Evolutionary conservation across 2,797 vertebrate genomes (phyloP).

Genomic region (Pipistrellus kuhlii): DNA sequence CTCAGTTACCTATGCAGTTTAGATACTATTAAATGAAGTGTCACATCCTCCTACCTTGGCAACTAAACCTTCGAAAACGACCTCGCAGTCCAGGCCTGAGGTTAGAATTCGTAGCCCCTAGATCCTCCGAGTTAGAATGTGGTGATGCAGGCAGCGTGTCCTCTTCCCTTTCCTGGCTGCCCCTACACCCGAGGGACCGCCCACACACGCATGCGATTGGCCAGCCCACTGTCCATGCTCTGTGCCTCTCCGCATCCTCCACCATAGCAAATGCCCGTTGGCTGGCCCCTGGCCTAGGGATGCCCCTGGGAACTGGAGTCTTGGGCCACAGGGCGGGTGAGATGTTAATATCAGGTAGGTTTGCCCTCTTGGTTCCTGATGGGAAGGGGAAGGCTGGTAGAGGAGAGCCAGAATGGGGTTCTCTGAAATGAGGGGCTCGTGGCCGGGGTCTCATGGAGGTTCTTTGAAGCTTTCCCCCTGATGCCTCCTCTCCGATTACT

Average conservation of each 20-base stretch:
- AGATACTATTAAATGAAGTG: neutral
- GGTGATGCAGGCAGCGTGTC: too few relatives aligned
- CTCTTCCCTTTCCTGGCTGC: neutral
- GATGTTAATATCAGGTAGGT: neutral
- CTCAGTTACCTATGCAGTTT: neutral
- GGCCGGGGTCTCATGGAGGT: neutral
- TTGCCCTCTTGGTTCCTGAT: neutral
- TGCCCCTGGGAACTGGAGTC: neutral
- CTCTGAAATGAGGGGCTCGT: too few relatives aligned
- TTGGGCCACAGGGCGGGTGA: neutral
- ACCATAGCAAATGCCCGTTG: neutral
- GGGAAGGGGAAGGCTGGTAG: neutral
- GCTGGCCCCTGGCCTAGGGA: neutral
- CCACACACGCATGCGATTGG: neutral
- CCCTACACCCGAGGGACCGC: neutral
- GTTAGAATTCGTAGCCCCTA: neutral
- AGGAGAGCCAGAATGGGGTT: neutral
- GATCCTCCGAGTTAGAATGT: neutral
- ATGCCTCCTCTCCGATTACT: neutral
- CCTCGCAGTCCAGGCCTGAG: neutral
- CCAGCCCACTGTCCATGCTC: too few relatives aligned
- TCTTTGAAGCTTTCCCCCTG: neutral
- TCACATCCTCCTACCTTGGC: neutral
- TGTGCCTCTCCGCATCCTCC: neutral
- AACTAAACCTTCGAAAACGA: neutral